Evolutionary conservation across 2,888 invertebrate species (phyloP).

Genomic region (Meta bourneti): DNA sequence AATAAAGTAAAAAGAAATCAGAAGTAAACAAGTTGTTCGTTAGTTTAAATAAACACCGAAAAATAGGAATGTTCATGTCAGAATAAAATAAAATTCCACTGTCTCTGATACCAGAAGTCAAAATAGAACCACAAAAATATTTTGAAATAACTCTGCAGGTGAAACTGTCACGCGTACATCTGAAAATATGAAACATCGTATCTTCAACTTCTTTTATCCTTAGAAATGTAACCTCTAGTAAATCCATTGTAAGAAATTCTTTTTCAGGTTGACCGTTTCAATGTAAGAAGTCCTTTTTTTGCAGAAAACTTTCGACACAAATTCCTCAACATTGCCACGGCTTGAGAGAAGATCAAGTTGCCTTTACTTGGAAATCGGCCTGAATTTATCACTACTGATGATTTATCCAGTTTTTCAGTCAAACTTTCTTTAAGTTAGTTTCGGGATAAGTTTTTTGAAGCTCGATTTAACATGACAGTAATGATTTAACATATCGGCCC

Average conservation of each 20-base stretch:
- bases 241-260: not conserved
- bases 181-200: conserved; percentile 2
- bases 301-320: conserved; percentile 21
- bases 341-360: conserved; percentile 10
- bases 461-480: no score
- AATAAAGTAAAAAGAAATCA: no score
- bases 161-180: conserved; percentile 19
- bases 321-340: conserved; percentile 11
- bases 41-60: no score
- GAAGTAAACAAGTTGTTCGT: no score
- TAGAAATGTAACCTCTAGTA: conserved; percentile 9
- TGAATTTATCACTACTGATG: conserved; percentile 22
- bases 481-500: no score
- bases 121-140: conserved; percentile 16
- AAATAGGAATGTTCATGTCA: not conserved
- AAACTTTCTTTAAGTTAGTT: no score
- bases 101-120: not conserved
- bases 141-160: conserved; percentile 9
- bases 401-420: not conserved
- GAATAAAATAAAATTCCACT: conserved; percentile 4
- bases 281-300: conserved; percentile 20
- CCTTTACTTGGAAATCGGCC: conserved; percentile 13
- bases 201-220: not conserved
- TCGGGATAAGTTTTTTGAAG: no score
- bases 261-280: conserved; percentile 23